Conservation (phyloP, 1,140 invertebrate genomes). For the Lasaia peninsularis region DNA sequence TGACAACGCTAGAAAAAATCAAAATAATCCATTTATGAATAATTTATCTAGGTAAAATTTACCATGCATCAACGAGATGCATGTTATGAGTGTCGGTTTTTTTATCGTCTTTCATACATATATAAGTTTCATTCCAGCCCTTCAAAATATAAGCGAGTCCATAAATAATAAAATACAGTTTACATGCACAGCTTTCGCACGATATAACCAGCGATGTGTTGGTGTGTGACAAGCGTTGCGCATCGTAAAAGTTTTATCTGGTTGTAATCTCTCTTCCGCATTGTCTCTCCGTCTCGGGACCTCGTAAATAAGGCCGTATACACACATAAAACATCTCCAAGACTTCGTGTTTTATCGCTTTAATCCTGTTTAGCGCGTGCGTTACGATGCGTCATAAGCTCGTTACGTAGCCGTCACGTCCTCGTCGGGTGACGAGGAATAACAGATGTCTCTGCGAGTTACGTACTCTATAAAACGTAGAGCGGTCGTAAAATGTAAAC, state of each 20-base stretch:
- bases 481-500: slow-evolving; percentile 1
- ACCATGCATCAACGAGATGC: too few species aligned
- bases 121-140: too few species aligned
- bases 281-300: not conserved
- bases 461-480: slow-evolving; percentile 12
- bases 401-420: slow-evolving; percentile 9
- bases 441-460: slow-evolving; percentile 1
- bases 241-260: not conserved
- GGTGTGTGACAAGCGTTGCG: too few species aligned
- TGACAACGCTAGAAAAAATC: too few species aligned
- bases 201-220: too few species aligned
- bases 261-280: not conserved
- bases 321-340: not conserved
- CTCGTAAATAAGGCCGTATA: not conserved
- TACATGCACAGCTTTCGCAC: too few species aligned
- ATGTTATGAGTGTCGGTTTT: too few species aligned
- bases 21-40: too few species aligned
- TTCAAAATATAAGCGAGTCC: too few species aligned
- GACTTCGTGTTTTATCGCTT: slow-evolving; percentile 4
- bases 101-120: too few species aligned
- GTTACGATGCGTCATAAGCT: slow-evolving; percentile 4
- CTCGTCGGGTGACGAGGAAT: slow-evolving; percentile 3
- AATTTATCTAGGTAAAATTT: too few species aligned
- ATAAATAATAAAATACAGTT: too few species aligned
- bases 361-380: slow-evolving; percentile 5